These are phyloP conservation scores for Venustaconcha ellipsiformis DNA, from an alignment of 1,140 invertebrate genomes.

Conservation along the genomic window DNA sequence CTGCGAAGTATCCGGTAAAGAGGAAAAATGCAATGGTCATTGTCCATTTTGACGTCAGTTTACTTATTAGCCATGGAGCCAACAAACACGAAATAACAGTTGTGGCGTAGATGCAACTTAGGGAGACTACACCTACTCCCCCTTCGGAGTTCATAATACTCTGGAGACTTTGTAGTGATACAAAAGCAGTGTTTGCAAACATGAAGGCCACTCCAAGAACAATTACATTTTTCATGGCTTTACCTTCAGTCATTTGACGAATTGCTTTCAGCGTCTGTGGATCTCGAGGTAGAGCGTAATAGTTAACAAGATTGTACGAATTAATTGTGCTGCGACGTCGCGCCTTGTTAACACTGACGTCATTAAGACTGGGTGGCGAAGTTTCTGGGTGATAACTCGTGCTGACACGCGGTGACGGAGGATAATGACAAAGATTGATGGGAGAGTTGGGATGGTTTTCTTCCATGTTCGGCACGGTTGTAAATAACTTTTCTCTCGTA, in stretches of 20 bases:
- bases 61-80: constrained; percentile 63
- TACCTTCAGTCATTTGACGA: constrained; percentile 49
- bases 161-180: constrained; percentile 63
- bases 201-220: constrained; percentile 64
- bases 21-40: constrained; percentile 58
- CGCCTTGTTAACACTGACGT: constrained; percentile 38
- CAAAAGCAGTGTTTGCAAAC: constrained; percentile 64
- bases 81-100: constrained; percentile 64
- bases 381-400: constrained; percentile 19
- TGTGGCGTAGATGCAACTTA: constrained; percentile 62
- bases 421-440: constrained; percentile 21
- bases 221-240: constrained; percentile 62
- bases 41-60: constrained; percentile 63
- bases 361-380: constrained; percentile 28
- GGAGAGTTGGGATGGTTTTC: constrained; percentile 16
- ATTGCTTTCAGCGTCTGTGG: constrained; percentile 41
- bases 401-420: constrained; percentile 18
- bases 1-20: constrained; percentile 62
- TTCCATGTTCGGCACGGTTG: constrained; percentile 7
- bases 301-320: constrained; percentile 57
- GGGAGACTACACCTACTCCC: constrained; percentile 62
- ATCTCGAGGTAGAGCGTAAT: constrained; percentile 59
- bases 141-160: constrained; percentile 61
- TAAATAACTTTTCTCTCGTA: constrained; percentile 17
- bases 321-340: constrained; percentile 56